phyloP scores from a whole-genome alignment of 1,140 invertebrate genomes.

The Onthophagus taurus region DNA sequence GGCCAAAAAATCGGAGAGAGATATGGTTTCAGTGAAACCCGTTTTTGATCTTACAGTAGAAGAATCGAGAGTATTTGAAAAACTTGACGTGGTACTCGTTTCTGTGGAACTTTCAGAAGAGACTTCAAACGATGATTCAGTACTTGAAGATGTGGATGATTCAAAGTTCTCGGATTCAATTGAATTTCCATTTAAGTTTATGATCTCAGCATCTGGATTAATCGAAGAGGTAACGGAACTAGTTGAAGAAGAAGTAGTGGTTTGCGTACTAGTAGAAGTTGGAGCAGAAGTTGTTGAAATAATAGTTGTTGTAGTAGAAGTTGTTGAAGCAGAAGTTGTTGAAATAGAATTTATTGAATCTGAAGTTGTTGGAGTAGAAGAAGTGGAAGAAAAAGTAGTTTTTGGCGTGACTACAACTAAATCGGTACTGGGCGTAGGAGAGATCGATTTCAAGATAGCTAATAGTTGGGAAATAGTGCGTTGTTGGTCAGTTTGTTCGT shows the following conservation, averaged over 20 bases:
- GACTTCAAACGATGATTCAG: not conserved
- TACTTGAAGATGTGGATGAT: not conserved
- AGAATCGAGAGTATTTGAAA: not conserved
- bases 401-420: slow-evolving; percentile 29
- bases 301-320: not conserved
- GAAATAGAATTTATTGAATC: not conserved
- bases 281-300: not conserved
- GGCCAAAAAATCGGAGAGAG: slow-evolving; percentile 7
- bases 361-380: not conserved
- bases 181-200: not conserved
- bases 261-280: not conserved
- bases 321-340: not conserved
- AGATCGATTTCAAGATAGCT: slow-evolving; percentile 26
- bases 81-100: not conserved
- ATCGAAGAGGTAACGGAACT: not conserved
- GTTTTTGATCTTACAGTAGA: not conserved
- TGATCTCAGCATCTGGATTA: not conserved
- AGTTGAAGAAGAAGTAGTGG: not conserved
- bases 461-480: slow-evolving; percentile 28
- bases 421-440: slow-evolving; percentile 17
- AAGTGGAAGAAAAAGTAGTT: slow-evolving; percentile 10
- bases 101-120: too few species aligned
- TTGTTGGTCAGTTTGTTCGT: slow-evolving; percentile 28
- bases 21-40: not conserved
- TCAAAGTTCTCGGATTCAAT: not conserved